These are phyloP conservation scores for Anolis carolinensis DNA, from an alignment of 2,113 vertebrate species.

Conservation along the genomic window DNA sequence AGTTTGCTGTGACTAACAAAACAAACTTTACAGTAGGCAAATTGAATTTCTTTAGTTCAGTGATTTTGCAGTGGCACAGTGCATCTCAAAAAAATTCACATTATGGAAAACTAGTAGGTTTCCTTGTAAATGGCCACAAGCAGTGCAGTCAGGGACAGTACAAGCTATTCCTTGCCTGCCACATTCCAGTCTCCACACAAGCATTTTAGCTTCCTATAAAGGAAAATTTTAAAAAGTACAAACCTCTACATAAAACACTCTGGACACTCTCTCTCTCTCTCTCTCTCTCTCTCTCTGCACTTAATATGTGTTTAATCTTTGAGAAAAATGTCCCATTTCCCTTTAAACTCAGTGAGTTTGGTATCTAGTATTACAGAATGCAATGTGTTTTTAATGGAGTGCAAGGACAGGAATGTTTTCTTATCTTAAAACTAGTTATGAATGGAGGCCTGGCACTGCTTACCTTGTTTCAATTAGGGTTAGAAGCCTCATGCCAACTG, in stretches of 20 bases:
- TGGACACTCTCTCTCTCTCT: slow-evolving; percentile 2
- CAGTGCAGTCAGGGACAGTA: background rate
- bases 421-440: slow-evolving; percentile 26
- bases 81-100: slow-evolving; percentile 67
- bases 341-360: background rate
- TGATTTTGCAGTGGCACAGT: slow-evolving; percentile 58
- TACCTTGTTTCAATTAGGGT: slow-evolving; percentile 39
- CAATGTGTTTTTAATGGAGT: slow-evolving; percentile 47
- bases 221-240: slow-evolving; percentile 51
- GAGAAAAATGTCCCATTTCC: background rate
- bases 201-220: background rate
- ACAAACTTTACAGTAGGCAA: slow-evolving; percentile 77
- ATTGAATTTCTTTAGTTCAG: slow-evolving; percentile 81
- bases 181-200: slow-evolving; percentile 31
- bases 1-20: slow-evolving; percentile 74
- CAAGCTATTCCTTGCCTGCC: slow-evolving; percentile 34
- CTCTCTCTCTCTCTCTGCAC: background rate
- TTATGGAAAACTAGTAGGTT: slow-evolving; percentile 69
- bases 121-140: slow-evolving; percentile 68
- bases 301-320: background rate
- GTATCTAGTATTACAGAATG: slow-evolving; percentile 32
- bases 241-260: slow-evolving; percentile 31
- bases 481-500: background rate
- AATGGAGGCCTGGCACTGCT: slow-evolving; percentile 9
- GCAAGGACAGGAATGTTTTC: slow-evolving; percentile 47